phyloP scores from a whole-genome alignment of 2,113 vertebrate genomes.

The Chionodraco myersi region DNA sequence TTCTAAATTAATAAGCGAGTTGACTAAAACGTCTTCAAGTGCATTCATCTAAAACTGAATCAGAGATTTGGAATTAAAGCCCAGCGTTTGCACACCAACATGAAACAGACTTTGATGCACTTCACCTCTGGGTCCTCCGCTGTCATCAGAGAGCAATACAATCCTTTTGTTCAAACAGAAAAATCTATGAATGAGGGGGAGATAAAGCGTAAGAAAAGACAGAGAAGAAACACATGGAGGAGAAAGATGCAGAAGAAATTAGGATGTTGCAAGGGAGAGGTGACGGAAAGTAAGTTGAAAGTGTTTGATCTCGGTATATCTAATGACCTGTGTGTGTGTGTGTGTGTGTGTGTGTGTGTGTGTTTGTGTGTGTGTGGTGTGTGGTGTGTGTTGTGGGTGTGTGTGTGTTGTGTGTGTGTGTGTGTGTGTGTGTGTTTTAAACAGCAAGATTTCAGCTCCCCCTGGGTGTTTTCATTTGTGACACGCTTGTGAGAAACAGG shows the following conservation, averaged over 20 bases:
- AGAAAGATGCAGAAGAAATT: not conserved
- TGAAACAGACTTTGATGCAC: conserved; percentile 61
- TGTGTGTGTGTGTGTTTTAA: not conserved
- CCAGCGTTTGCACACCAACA: conserved; percentile 1
- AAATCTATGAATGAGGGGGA: conserved; percentile 36
- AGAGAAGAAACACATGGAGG: not conserved
- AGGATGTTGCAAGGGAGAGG: not conserved
- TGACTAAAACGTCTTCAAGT: conserved; percentile 2
- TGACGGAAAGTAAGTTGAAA: not conserved
- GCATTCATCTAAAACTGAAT: conserved; percentile 1
- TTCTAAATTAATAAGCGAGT: not conserved
- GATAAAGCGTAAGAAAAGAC: not conserved
- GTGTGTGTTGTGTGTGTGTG: conserved; percentile 1
- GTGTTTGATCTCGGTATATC: not conserved
- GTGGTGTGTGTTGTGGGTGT: not conserved
- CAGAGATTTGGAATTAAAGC: conserved; percentile 17
- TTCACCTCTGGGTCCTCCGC: conserved; percentile 13
- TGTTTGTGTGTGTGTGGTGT: not conserved
- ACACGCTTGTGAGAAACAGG: conserved; percentile 10
- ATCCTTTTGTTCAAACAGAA: conserved; percentile 51
- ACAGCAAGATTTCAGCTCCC: conserved; percentile 1
- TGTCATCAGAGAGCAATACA: conserved; percentile 35
- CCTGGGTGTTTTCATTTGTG: conserved; percentile 16
- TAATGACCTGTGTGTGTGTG: conserved; percentile 1
- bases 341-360: conserved; percentile 1